Base-by-base conservation (phyloP, 2,113 vertebrate species). In the Canis aureus region DNA sequence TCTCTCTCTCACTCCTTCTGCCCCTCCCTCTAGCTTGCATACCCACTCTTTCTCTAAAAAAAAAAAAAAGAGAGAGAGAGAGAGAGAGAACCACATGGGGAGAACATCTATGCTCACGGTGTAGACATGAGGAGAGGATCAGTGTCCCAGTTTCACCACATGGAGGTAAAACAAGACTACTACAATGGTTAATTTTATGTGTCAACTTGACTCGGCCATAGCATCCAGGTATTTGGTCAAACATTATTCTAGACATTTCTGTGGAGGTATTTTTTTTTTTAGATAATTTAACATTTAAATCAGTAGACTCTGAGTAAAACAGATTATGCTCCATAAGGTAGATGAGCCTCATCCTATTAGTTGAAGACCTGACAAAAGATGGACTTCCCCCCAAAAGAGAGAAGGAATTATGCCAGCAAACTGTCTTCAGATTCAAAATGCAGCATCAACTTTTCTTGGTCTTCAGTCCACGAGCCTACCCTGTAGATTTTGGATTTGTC, bases 201-300 rank as follows among this genome's bases (percentile, higher is more conserved):
- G 43, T 89, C 76, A 79, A 16, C 6, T 17, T 16, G 69, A 38
- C 23, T 17, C 43, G 55, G 49, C 22, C 55, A 83, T 9, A 55
- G 92, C 12, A 83, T 2, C 13, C n/a, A 67, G 59, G 57, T 9
- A 32, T 35, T 32, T 64, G 20, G 59, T 38, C 60, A 69, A 78
- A 93, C 25, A 53, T n/a, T 79, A 55, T 49, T 43, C 76, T 74
- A 82, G 84, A 73, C 86, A 32, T 38, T 90, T 97, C 96, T 67
- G 8, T 66, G 51, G 66, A 57, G 62, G 55, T 55, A 13, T 59
- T 59, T 27, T 59, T 87, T 27, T 59, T 91, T 89, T 71, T 5
- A 82, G 57, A 71, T 78, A 16, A 87, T 66, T 82, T 95, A 73
- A 92, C 15, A 94, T 67, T 71, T 51, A 49, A 62, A 67, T 79